Evolutionary conservation across 2,888 invertebrate genomes (phyloP).

Genomic region (Limnephilus lunatus): DNA sequence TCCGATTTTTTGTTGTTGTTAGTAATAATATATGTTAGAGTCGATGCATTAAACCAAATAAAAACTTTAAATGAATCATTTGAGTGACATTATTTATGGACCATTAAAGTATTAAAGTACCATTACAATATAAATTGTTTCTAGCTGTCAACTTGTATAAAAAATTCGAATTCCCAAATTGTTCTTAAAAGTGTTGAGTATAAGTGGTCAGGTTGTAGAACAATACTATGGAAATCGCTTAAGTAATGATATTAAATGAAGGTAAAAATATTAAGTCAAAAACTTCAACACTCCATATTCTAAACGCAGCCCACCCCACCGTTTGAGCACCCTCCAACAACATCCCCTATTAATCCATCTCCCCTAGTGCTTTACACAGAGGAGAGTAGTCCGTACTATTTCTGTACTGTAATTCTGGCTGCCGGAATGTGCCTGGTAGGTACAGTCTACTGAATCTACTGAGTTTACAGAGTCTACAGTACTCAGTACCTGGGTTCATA

Average conservation of each 20-base stretch:
- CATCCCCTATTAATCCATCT: slow-evolving; percentile 18
- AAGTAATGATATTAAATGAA: background rate
- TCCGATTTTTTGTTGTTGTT: too few relatives aligned
- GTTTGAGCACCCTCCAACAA: slow-evolving; percentile 2
- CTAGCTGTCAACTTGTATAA: too few relatives aligned
- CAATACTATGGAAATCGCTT: too few relatives aligned
- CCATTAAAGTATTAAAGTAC: too few relatives aligned
- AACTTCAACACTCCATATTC: background rate
- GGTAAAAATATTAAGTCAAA: background rate
- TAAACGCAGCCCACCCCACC: background rate
- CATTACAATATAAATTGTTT: too few relatives aligned
- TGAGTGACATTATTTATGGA: too few relatives aligned
- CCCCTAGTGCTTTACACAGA: background rate
- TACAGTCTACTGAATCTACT: background rate
- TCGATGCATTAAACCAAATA: too few relatives aligned
- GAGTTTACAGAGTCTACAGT: background rate
- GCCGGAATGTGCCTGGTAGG: background rate
- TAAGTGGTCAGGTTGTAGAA: too few relatives aligned
- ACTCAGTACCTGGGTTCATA: background rate
- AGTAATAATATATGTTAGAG: too few relatives aligned
- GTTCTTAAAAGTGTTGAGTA: too few relatives aligned
- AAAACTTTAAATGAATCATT: too few relatives aligned
- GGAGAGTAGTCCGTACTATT: background rate
- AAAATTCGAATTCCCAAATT: too few relatives aligned
- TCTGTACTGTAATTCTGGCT: slow-evolving; percentile 21